Evolutionary conservation across 1,140 invertebrate species (phyloP).

Genomic region (Notospermus geniculatus): DNA sequence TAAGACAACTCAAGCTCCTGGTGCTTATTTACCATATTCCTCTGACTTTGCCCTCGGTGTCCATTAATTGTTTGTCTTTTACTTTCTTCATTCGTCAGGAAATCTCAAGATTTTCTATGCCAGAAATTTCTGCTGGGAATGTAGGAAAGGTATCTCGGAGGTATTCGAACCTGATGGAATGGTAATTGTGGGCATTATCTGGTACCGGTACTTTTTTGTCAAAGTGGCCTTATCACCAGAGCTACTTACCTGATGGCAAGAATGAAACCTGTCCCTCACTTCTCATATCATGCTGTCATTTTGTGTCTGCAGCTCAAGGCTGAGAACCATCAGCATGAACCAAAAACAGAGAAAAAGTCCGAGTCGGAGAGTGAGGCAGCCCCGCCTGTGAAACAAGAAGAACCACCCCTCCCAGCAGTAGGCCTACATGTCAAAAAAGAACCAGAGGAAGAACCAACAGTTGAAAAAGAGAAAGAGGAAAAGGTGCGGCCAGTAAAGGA

Average conservation of each 20-base stretch:
- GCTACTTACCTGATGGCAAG: too few relatives aligned
- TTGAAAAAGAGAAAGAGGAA: constrained; percentile 34
- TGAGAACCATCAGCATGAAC: constrained; percentile 6
- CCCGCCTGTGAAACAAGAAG: constrained; percentile 1
- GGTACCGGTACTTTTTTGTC: too few relatives aligned
- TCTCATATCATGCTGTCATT: too few relatives aligned
- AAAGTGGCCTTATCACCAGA: too few relatives aligned
- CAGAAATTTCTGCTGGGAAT: too few relatives aligned
- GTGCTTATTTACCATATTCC: background rate
- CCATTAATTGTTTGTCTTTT: background rate
- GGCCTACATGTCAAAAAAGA: constrained; percentile 37
- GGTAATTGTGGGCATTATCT: too few relatives aligned
- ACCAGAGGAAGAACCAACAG: constrained; percentile 32
- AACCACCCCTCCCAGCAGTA: constrained; percentile 1
- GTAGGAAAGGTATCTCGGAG: too few relatives aligned
- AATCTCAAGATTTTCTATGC: constrained; percentile 73
- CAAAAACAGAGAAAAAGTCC: background rate
- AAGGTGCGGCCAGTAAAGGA: constrained; percentile 19
- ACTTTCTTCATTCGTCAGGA: constrained; percentile 62
- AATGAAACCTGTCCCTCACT: too few relatives aligned
- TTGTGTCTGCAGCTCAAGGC: constrained; percentile 22
- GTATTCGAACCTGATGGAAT: too few relatives aligned
- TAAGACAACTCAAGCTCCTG: background rate
- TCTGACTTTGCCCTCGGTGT: too few relatives aligned
- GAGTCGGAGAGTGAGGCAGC: too few relatives aligned